Percentiles rank a stretch among this genome's conserved stretches.
These are phyloP conservation scores for Enhydra lutris DNA, from an alignment of 2,113 vertebrate species.

Conservation along the genomic window DNA sequence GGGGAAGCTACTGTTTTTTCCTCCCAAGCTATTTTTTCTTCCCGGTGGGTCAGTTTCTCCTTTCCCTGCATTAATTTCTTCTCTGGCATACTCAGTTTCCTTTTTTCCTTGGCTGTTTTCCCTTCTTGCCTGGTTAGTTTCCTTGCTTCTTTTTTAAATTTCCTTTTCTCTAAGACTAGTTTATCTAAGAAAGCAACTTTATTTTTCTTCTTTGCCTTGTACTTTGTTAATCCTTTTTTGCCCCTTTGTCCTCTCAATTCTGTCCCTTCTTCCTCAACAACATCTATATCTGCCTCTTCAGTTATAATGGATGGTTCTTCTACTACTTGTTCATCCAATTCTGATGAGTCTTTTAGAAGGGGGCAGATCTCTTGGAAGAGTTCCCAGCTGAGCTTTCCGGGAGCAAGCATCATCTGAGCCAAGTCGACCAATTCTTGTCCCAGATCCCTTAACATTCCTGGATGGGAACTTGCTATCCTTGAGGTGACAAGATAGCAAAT, in stretches of 20 bases:
- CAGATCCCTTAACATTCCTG: constrained; percentile 34
- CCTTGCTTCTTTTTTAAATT: neutral
- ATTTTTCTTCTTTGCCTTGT: neutral
- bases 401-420: constrained; percentile 7
- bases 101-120: neutral
- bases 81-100: neutral
- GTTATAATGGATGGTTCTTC: neutral
- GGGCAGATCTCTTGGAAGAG: constrained; percentile 40
- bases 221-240: neutral
- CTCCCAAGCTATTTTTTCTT: neutral
- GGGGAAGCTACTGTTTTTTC: neutral
- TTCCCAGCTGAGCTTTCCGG: constrained; percentile 43
- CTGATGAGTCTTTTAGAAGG: neutral
- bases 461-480: constrained; percentile 29
- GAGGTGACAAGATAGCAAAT: constrained; percentile 57
- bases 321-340: neutral
- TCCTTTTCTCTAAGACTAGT: neutral
- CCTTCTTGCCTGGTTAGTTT: neutral
- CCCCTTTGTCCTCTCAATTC: neutral
- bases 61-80: neutral
- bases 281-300: neutral
- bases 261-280: neutral
- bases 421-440: constrained; percentile 57
- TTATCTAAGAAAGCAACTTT: neutral
- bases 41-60: neutral